Conservation (phyloP, 1,140 invertebrate species). For the Drosophila kurseongensis region DNA sequence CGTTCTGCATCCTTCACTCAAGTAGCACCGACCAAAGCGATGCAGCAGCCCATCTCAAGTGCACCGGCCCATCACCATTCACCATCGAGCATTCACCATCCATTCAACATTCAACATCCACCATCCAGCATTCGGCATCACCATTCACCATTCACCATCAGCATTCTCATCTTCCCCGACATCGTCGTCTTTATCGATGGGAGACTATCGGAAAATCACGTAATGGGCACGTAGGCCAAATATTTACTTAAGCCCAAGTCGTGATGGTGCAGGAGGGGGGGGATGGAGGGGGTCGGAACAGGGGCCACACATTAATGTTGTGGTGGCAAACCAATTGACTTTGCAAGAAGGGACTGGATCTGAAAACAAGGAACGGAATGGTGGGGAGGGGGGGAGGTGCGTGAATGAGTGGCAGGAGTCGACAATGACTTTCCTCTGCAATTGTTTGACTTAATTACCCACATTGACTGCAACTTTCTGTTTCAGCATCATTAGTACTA, state of each 20-base stretch:
- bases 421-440: conserved; percentile 69
- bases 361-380: not conserved
- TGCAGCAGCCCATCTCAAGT: conserved; percentile 41
- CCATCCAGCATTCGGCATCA: not conserved
- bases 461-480: conserved; percentile 29
- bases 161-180: conserved; percentile 20
- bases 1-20: conserved; percentile 20
- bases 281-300: conserved; percentile 1
- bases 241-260: conserved; percentile 73
- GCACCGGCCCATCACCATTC: conserved; percentile 25
- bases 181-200: conserved; percentile 49
- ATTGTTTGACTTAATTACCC: conserved; percentile 72
- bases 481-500: not conserved
- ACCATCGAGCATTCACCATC: conserved; percentile 11
- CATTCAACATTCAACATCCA: conserved; percentile 2
- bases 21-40: conserved; percentile 26
- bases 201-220: conserved; percentile 78
- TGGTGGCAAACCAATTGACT: conserved; percentile 77
- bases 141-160: not conserved
- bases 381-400: not conserved
- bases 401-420: conserved; percentile 38
- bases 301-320: conserved; percentile 57
- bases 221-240: conserved; percentile 80
- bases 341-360: conserved; percentile 31
- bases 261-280: conserved; percentile 16